These are phyloP conservation scores for Elaphurus davidianus DNA, from an alignment of 2,113 vertebrate genomes.

Conservation along the genomic window DNA sequence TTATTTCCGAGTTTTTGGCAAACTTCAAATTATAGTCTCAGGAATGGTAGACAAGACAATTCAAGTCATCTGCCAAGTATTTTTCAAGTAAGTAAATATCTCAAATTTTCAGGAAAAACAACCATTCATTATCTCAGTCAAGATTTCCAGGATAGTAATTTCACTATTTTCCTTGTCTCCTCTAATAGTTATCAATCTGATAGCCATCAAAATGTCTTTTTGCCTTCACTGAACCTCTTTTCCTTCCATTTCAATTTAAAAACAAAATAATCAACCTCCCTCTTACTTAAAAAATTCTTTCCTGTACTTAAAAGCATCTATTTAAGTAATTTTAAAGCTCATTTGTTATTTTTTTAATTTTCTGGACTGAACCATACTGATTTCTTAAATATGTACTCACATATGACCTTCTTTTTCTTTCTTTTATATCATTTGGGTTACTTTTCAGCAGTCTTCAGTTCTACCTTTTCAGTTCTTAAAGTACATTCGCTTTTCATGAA, in stretches of 20 bases:
- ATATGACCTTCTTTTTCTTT: not conserved
- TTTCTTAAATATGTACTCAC: not conserved
- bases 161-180: not conserved
- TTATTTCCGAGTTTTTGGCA: not conserved
- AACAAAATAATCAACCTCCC: not conserved
- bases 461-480: not conserved
- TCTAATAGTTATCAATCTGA: not conserved
- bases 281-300: not conserved
- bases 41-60: slow-evolving; percentile 7
- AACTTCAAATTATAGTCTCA: slow-evolving; percentile 11
- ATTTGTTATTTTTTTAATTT: not conserved
- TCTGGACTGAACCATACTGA: not conserved
- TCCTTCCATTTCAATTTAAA: not conserved
- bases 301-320: not conserved
- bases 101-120: not conserved
- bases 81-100: not conserved
- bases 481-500: not conserved
- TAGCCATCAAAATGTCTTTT: not conserved
- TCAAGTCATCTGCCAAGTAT: not conserved
- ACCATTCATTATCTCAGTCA: not conserved
- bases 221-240: not conserved
- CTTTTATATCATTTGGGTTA: not conserved
- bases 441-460: not conserved
- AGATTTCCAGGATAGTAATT: not conserved
- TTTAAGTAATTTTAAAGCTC: not conserved